Conservation (phyloP, 2,113 vertebrate genomes). For the Gallinago paraguaiae region DNA sequence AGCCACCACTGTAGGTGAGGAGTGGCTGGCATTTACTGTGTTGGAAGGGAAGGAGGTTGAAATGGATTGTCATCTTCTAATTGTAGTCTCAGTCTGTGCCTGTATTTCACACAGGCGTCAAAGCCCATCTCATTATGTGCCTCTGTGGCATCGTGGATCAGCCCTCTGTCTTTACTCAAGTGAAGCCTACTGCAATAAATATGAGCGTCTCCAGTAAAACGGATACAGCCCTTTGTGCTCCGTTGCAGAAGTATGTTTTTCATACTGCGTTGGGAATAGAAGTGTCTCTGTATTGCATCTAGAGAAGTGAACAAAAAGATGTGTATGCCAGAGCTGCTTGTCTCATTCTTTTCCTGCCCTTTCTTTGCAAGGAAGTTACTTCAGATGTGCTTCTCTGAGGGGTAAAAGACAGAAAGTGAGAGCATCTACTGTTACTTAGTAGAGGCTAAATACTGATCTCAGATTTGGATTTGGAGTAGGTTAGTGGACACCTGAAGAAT, state of each 20-base stretch:
- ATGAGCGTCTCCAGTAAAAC: not conserved
- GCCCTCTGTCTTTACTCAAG: not conserved
- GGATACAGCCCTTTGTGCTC: not conserved
- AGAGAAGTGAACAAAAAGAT: not conserved
- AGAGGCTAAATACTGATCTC: not conserved
- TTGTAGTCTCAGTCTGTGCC: accelerated
- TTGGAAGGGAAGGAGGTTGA: not conserved
- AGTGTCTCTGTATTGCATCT: not conserved
- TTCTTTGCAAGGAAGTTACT: not conserved
- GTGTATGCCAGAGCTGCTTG: not conserved
- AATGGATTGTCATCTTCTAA: not conserved
- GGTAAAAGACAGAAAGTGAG: not conserved
- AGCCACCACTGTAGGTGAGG: not conserved
- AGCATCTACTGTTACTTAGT: not conserved
- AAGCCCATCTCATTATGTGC: not conserved
- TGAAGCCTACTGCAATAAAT: not conserved
- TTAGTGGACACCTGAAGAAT: not conserved
- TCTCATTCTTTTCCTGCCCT: not conserved
- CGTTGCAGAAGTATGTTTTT: not conserved
- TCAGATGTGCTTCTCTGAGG: not conserved
- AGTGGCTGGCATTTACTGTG: not conserved
- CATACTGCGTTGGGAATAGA: not conserved
- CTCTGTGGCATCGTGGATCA: not conserved
- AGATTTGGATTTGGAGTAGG: not conserved
- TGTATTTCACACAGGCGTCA: not conserved